Conservation (phyloP, 2,113 vertebrate genomes). For the Nycticebus coucang region DNA sequence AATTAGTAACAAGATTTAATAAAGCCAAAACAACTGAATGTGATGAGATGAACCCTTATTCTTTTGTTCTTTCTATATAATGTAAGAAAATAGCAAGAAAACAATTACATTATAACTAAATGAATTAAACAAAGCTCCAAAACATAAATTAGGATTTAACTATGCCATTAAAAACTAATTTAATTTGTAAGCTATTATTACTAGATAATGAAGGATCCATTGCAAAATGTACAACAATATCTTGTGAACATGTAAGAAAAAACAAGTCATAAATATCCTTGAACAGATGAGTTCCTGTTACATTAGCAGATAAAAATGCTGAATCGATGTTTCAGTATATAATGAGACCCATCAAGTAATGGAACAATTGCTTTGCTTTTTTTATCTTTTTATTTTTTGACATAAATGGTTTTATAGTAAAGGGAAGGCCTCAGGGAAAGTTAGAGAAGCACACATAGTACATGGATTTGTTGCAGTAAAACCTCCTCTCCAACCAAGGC, state of each 20-base stretch:
- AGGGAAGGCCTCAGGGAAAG: constrained; percentile 61
- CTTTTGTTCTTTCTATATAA: constrained; percentile 79
- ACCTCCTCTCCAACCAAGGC: neutral
- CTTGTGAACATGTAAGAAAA: constrained; percentile 80
- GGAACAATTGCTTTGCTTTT: constrained; percentile 78
- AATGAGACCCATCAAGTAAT: constrained; percentile 83
- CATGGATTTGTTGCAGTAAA: constrained; percentile 51
- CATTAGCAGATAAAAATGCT: constrained; percentile 84
- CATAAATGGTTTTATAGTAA: constrained; percentile 78
- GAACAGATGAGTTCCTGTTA: constrained; percentile 85
- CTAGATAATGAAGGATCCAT: constrained; percentile 87
- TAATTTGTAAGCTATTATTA: constrained; percentile 88
- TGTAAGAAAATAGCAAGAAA: constrained; percentile 85
- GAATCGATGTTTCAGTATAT: constrained; percentile 82
- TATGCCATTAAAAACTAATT: constrained; percentile 87
- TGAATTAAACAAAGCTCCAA: constrained; percentile 87
- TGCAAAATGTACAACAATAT: constrained; percentile 84
- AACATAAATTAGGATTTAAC: constrained; percentile 91
- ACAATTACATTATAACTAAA: constrained; percentile 85
- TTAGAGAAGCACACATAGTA: neutral
- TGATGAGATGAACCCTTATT: constrained; percentile 64
- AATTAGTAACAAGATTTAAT: constrained; percentile 82
- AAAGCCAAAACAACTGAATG: constrained; percentile 75
- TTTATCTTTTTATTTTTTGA: neutral
- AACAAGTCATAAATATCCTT: constrained; percentile 85